Conservation (phyloP, 2,888 invertebrate species). For the Campopleginae sp. region DNA sequence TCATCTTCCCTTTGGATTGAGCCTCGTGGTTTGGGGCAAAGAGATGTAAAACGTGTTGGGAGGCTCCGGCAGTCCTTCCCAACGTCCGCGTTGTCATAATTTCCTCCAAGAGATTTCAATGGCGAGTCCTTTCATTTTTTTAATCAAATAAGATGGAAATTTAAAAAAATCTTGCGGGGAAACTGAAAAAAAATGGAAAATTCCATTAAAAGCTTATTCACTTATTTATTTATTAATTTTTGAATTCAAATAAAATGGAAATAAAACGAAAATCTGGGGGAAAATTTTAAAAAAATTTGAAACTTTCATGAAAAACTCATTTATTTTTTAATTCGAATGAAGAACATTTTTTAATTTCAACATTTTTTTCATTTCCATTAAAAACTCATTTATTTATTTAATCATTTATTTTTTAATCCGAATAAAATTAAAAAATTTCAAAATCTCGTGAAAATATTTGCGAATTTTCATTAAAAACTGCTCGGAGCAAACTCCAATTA, state of each 20-base stretch:
- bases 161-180: too few relatives aligned
- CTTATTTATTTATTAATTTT: too few relatives aligned
- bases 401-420: conserved; percentile 5
- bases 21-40: conserved; percentile 35
- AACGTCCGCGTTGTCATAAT: conserved; percentile 63
- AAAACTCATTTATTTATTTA: too few relatives aligned
- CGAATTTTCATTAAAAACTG: not conserved
- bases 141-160: not conserved
- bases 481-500: not conserved
- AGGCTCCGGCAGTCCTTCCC: conserved; percentile 67
- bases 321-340: too few relatives aligned
- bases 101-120: conserved; percentile 23
- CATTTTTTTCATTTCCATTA: too few relatives aligned
- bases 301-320: too few relatives aligned
- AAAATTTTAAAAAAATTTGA: too few relatives aligned
- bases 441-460: not conserved
- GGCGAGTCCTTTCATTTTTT: not conserved
- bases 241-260: too few relatives aligned
- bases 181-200: too few relatives aligned
- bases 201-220: too few relatives aligned
- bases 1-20: conserved; percentile 51
- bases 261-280: too few relatives aligned
- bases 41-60: conserved; percentile 71
- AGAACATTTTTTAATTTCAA: too few relatives aligned
- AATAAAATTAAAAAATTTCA: not conserved